Evolutionary conservation across 2,797 vertebrate genomes (phyloP).

Genomic region (Gymnopithys bicolor): DNA sequence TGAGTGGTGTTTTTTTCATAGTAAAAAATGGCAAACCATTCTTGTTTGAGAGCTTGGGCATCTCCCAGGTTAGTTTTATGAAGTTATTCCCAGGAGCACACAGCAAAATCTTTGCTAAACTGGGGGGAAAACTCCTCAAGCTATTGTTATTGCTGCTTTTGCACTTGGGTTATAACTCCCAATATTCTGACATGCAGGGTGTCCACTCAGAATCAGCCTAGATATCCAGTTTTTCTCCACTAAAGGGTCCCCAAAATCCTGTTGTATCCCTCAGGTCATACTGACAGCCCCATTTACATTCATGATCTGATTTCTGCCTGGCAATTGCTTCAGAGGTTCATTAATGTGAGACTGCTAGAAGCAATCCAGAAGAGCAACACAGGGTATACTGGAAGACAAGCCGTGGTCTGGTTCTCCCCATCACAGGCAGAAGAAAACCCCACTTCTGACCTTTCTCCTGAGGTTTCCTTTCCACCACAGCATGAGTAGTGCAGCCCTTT

Average conservation of each 20-base stretch:
- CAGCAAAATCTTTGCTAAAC: neutral
- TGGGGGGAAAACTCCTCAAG: neutral
- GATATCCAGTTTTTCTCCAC: neutral
- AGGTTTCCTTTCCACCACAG: neutral
- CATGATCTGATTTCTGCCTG: neutral
- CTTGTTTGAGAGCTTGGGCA: neutral
- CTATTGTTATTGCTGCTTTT: neutral
- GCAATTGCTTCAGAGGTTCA: neutral
- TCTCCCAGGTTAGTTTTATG: neutral
- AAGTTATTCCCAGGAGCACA: neutral
- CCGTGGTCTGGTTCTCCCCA: neutral
- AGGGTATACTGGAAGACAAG: neutral
- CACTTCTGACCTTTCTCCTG: neutral
- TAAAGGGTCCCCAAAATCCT: neutral
- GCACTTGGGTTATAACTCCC: neutral
- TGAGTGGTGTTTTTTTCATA: neutral
- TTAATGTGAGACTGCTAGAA: neutral
- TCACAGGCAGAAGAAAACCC: neutral
- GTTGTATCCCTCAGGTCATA: neutral
- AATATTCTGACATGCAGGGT: neutral
- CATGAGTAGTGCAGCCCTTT: neutral
- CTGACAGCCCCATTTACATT: neutral
- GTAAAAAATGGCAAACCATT: neutral
- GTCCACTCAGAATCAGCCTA: neutral
- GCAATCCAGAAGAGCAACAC: neutral